These are phyloP conservation scores for Chironex yamaguchii DNA, from an alignment of 30 jellyfish, hydroid and myxozoan species.

Conservation along the genomic window DNA sequence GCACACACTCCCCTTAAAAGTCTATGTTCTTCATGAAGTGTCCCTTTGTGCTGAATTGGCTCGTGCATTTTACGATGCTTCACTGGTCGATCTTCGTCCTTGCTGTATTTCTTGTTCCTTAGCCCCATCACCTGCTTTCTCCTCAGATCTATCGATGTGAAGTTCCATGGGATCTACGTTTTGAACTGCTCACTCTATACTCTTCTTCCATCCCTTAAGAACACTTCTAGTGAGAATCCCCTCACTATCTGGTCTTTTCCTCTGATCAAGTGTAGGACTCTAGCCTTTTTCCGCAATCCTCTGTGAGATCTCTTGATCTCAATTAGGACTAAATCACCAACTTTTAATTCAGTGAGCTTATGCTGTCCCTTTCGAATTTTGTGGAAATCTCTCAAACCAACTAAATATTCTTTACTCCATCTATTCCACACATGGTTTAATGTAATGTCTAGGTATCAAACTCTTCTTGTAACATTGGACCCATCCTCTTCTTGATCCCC, in stretches of 20 bases:
- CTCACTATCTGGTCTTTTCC: neutral
- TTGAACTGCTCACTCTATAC: too few species aligned
- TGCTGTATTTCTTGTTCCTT: too few species aligned
- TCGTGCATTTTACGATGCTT: too few species aligned
- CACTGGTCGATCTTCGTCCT: too few species aligned
- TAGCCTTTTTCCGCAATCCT: neutral
- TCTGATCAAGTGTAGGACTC: neutral
- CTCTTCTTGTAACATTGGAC: neutral
- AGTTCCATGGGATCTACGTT: too few species aligned
- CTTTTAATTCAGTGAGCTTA: too few species aligned
- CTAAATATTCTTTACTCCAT: neutral
- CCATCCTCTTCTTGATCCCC: neutral
- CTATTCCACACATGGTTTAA: neutral
- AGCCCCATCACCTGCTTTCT: too few species aligned
- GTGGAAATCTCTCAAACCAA: neutral
- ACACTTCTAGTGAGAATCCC: neutral
- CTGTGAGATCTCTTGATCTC: neutral
- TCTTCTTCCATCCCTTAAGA: too few species aligned
- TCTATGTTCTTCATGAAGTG: neutral
- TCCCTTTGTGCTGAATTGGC: neutral
- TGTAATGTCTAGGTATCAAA: neutral
- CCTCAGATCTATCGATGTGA: too few species aligned
- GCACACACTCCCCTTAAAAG: neutral
- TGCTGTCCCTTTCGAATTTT: too few species aligned
- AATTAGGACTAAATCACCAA: neutral